Conservation (phyloP, 1,140 invertebrate species). For the Mizuhopecten yessoensis region DNA sequence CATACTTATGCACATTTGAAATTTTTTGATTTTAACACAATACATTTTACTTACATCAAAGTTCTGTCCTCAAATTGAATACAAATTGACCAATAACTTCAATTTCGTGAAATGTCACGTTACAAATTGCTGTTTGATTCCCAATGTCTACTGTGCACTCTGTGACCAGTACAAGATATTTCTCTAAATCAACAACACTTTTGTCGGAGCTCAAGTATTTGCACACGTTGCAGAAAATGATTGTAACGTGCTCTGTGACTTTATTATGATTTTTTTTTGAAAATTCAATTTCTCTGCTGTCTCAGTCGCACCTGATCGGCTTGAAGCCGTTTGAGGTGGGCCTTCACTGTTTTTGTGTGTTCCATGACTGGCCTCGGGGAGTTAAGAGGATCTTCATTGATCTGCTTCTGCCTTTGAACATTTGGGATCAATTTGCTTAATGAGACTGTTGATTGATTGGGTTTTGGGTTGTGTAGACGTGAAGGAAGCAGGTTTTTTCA, state of each 20-base stretch:
- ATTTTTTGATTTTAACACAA: no score
- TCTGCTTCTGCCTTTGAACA: constrained; percentile 11
- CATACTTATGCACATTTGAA: no score
- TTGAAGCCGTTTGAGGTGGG: constrained; percentile 1
- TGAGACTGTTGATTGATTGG: constrained; percentile 12
- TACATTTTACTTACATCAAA: no score
- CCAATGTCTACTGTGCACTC: no score
- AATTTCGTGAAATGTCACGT: no score
- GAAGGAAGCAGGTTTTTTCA: not conserved
- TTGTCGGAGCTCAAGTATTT: not conserved
- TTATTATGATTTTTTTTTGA: not conserved
- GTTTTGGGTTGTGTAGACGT: not conserved
- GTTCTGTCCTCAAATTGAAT: no score
- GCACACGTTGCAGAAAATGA: constrained; percentile 1
- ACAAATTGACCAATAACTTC: no score
- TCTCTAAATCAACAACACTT: not conserved
- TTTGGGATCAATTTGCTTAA: constrained; percentile 27
- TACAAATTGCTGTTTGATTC: no score
- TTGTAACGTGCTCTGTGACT: not conserved
- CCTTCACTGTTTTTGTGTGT: constrained; percentile 5
- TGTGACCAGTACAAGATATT: no score
- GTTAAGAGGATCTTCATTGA: constrained; percentile 9
- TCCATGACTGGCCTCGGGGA: not conserved
- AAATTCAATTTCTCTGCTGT: not conserved
- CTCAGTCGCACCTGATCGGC: not conserved